Evolutionary conservation across 2,113 vertebrate species (phyloP), one percentile per base, ranked within the genome.

Genomic region (Thalassoma bifasciatum): DNA sequence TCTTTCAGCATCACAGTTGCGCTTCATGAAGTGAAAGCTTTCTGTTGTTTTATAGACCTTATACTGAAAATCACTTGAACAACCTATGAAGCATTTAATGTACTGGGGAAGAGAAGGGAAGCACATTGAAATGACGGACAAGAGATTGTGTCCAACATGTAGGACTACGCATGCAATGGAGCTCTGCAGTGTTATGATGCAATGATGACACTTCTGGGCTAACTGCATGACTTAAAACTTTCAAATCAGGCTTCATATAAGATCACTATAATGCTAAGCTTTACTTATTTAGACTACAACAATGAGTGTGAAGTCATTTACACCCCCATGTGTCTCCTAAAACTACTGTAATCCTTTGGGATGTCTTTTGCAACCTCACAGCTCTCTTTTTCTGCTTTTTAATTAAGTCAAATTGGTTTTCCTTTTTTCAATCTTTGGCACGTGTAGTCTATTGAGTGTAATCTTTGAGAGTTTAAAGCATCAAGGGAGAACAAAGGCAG

Each of bases 401-500:
- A 37, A 72, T 67, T 61, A 30, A 22, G n/a, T 17, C 40, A 72
- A 56, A 53, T 82, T 77, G 22, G 71, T 73, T 11, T 69, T 72
- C 36, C 66, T 59, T 79, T 75, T 61, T 24, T 24, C n/a, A 11
- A 23, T 71, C 21, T 64, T 65, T 79, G 14, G 59, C 66, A 52
- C 19, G 30, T 68, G 79, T 72, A 53, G 52, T 17, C 36, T 53
- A 49, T 86, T 38, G 44, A 5, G 10, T 57, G 54, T 10, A 3
- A 72, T 80, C 79, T 74, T 64, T 70, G 50, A 82, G 36, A 42
- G 67, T 21, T 50, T 38, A 53, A 63, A 50, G 46, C 58, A 36
- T 66, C 42, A 66, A 51, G 64, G 57, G 30, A 71, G 83, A 86
- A 86, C 57, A 84, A 84, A 44, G 40, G 22, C 63, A 61, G 52